A percentile compares a stretch with the other conserved stretches of the same genome.
These are phyloP conservation scores for Lordiphosa clarofinis DNA, from an alignment of 1,140 invertebrate genomes.

Conservation along the genomic window DNA sequence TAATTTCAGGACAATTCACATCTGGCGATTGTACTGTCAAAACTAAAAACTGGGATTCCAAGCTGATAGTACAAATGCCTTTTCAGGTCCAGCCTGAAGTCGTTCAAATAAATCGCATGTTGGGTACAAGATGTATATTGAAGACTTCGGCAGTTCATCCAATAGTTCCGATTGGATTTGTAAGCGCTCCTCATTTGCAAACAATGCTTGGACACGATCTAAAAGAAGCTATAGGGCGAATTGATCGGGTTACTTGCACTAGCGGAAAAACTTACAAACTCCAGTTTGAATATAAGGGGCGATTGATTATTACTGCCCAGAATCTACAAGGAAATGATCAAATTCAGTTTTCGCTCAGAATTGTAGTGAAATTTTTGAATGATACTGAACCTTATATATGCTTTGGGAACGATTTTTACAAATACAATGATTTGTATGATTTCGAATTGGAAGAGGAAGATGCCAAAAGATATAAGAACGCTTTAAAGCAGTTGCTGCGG, in stretches of 20 bases:
- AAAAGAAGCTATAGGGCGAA: background rate
- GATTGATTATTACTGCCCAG: too few relatives aligned
- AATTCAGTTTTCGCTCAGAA: too few relatives aligned
- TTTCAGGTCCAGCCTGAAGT: background rate
- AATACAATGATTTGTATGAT: too few relatives aligned
- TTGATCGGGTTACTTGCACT: slow-evolving; percentile 1
- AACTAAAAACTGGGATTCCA: background rate
- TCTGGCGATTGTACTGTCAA: background rate
- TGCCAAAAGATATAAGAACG: too few relatives aligned
- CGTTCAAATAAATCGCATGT: background rate
- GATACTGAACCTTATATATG: too few relatives aligned
- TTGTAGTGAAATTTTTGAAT: too few relatives aligned
- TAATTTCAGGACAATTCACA: background rate
- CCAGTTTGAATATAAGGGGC: too few relatives aligned
- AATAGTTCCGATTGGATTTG: slow-evolving; percentile 2
- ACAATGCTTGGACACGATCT: slow-evolving; percentile 2
- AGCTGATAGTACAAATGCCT: background rate
- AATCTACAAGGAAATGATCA: too few relatives aligned
- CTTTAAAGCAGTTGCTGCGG: too few relatives aligned
- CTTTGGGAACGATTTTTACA: too few relatives aligned
- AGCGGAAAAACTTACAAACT: slow-evolving; percentile 6
- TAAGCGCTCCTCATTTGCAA: background rate
- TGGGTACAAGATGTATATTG: background rate
- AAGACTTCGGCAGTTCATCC: slow-evolving; percentile 7
- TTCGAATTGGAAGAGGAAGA: too few relatives aligned